A percentile compares a stretch with the other conserved stretches of the same genome.
These are phyloP conservation scores for Dendrocopos noguchii DNA, from an alignment of 2,113 vertebrate species.

Conservation along the genomic window DNA sequence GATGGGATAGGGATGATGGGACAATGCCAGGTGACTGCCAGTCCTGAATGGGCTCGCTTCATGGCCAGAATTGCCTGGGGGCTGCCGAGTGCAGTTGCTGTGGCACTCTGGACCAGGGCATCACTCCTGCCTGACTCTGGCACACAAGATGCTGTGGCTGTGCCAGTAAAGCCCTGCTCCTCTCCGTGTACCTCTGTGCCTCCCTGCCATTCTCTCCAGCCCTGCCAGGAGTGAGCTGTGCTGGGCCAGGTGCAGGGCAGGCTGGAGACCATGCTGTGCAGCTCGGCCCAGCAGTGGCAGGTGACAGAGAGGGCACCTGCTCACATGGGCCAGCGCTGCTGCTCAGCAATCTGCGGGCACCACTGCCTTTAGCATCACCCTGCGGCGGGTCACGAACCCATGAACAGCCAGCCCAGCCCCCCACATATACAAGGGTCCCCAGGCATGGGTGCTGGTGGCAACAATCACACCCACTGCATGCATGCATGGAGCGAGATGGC, in stretches of 20 bases:
- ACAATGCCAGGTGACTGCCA: background rate
- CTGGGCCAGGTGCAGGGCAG: background rate
- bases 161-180: background rate
- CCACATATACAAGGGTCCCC: no score
- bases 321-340: rapidly evolving
- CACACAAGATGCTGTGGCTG: rapidly evolving
- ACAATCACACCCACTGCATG: background rate
- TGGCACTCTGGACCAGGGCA: rapidly evolving
- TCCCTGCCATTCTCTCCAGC: background rate
- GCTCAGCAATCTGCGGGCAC: background rate
- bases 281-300: background rate
- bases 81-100: rapidly evolving
- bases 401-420: background rate
- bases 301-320: background rate
- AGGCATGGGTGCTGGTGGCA: background rate
- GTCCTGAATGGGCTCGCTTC: rapidly evolving
- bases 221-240: background rate
- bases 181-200: rapidly evolving
- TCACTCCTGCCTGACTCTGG: background rate
- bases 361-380: background rate
- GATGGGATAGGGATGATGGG: rapidly evolving
- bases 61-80: rapidly evolving
- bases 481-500: background rate
- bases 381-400: rapidly evolving
- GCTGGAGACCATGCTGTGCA: background rate